Evolutionary conservation across 92 coral and sea anemone genomes (phyloP).

Genomic region (Pocillopora meandrina): DNA sequence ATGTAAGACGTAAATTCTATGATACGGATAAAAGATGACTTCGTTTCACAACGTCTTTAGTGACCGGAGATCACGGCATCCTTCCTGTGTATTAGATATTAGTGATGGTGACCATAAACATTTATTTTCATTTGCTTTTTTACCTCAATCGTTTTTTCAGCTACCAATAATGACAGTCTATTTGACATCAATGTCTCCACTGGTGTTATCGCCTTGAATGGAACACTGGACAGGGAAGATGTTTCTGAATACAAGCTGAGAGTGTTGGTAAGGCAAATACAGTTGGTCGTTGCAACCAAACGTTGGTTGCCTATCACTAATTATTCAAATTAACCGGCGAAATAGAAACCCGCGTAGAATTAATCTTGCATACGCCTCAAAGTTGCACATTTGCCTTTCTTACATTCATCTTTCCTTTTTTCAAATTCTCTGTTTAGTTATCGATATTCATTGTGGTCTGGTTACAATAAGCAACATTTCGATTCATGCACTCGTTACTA

Average conservation of each 20-base stretch:
- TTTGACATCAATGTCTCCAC: slow-evolving; percentile 60
- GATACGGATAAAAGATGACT: no score
- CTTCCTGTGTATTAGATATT: no score
- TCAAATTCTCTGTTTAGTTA: no score
- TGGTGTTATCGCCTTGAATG: slow-evolving; percentile 66
- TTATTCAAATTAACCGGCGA: neutral
- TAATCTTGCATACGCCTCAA: no score
- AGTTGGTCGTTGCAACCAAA: neutral
- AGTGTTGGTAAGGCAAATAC: slow-evolving; percentile 59
- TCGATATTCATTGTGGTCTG: no score
- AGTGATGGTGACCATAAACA: neutral
- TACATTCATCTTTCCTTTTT: no score
- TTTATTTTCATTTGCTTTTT: neutral
- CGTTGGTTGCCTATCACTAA: neutral
- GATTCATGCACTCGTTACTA: no score
- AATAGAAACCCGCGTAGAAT: neutral
- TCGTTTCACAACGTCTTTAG: no score
- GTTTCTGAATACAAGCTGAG: slow-evolving; percentile 46
- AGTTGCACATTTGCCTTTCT: no score
- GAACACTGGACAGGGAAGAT: slow-evolving; percentile 60
- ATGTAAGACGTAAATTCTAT: no score
- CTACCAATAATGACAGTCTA: neutral
- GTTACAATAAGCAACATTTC: no score
- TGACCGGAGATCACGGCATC: no score
- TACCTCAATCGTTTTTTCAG: neutral